A percentile compares a stretch with the other conserved stretches of the same genome.
Conservation (phyloP, 2,113 vertebrate genomes). For the Charadrius vociferus region DNA sequence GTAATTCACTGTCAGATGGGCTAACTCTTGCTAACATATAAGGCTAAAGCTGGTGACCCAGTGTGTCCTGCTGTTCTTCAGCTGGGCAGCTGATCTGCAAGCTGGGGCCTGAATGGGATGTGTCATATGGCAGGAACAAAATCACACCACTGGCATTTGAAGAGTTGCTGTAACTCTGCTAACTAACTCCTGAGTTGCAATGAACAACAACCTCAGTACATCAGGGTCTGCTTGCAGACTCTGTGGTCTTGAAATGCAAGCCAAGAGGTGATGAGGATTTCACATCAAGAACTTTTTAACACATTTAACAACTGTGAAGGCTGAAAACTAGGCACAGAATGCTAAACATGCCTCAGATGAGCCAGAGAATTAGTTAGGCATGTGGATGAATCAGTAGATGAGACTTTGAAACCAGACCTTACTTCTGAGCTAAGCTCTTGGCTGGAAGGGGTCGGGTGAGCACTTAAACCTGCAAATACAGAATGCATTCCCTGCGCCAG, state of each 20-base stretch:
- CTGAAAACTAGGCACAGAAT: background rate
- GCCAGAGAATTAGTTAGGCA: background rate
- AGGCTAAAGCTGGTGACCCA: background rate
- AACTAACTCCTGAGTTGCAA: background rate
- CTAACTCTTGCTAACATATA: background rate
- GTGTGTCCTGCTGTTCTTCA: background rate
- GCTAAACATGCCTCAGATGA: background rate
- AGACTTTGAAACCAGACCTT: slow-evolving; percentile 30
- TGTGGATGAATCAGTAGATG: background rate
- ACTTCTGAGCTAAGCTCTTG: background rate
- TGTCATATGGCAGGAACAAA: background rate
- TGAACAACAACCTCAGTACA: background rate
- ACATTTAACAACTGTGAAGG: background rate
- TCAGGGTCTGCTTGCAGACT: background rate
- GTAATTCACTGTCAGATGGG: background rate
- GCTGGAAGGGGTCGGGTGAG: background rate
- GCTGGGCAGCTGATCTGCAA: background rate
- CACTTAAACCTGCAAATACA: background rate
- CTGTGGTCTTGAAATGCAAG: background rate
- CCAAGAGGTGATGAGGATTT: background rate
- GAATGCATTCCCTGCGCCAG: background rate
- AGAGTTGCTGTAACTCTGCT: background rate
- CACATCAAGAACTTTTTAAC: background rate
- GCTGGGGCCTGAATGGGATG: background rate
- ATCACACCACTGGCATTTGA: background rate